Conservation (phyloP, 2,113 vertebrate genomes). For the Chlorocebus sabaeus region DNA sequence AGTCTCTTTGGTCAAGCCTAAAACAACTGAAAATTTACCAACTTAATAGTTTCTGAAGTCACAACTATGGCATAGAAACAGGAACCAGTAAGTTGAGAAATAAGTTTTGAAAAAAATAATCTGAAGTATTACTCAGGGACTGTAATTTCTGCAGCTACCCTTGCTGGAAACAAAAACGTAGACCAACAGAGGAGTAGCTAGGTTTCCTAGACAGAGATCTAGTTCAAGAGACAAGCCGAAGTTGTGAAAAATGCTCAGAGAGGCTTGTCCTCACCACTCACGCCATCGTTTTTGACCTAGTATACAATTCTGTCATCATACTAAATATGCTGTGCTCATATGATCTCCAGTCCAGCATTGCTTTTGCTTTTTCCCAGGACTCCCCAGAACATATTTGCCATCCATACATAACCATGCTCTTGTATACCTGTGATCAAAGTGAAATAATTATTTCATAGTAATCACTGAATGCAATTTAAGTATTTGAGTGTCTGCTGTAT, state of each 20-base stretch:
- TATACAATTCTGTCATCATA: not conserved
- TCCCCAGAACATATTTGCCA: not conserved
- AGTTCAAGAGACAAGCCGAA: not conserved
- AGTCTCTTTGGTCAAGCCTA: not conserved
- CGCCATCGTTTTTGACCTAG: not conserved
- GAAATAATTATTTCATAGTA: not conserved
- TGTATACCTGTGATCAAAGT: not conserved
- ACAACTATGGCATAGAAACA: not conserved
- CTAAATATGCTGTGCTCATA: not conserved
- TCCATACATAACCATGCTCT: not conserved
- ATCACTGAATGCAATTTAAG: not conserved
- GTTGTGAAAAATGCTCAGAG: not conserved
- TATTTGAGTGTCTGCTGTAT: not conserved
- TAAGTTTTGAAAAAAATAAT: not conserved
- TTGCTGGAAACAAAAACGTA: not conserved
- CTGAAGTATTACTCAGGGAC: not conserved
- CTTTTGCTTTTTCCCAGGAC: not conserved
- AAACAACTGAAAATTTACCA: not conserved
- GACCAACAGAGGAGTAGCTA: not conserved
- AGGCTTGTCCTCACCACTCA: fast-evolving
- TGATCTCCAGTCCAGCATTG: not conserved
- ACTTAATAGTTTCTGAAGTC: not conserved
- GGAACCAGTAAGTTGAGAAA: not conserved
- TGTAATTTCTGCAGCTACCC: not conserved
- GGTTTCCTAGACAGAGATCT: not conserved